Evolutionary conservation across 2,113 vertebrate genomes (phyloP).

Genomic region (Bombycilla garrulus): DNA sequence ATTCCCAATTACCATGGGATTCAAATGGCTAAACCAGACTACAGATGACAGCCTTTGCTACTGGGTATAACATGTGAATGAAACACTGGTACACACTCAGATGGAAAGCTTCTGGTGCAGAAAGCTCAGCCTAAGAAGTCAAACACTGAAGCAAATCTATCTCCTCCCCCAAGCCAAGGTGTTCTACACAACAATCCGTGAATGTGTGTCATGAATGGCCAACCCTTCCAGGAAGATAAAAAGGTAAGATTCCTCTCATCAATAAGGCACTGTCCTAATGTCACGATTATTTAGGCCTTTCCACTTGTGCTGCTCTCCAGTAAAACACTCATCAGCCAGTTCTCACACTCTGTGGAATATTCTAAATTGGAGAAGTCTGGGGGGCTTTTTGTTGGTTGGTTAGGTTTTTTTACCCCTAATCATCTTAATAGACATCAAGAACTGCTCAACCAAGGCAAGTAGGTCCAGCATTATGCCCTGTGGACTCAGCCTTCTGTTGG

Average conservation of each 20-base stretch:
- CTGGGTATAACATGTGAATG: neutral
- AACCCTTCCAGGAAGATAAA: neutral
- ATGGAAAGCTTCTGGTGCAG: neutral
- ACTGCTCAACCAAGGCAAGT: neutral
- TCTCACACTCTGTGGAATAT: neutral
- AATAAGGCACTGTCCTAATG: neutral
- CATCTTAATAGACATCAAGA: neutral
- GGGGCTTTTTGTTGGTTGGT: neutral
- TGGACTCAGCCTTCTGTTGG: accelerated
- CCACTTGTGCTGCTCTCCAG: neutral
- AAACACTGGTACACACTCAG: neutral
- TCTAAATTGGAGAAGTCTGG: neutral
- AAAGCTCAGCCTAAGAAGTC: neutral
- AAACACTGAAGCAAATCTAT: neutral
- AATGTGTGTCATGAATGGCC: neutral
- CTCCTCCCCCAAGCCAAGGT: neutral
- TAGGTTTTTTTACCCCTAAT: neutral
- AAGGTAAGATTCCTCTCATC: neutral
- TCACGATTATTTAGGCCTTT: neutral
- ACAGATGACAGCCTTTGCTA: neutral
- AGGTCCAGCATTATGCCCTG: neutral
- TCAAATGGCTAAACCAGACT: neutral
- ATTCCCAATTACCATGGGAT: accelerated
- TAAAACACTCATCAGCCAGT: neutral
- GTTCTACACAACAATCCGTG: neutral